Conservation (phyloP, 2,888 invertebrate genomes). For the Cryptocephalus primarius region DNA sequence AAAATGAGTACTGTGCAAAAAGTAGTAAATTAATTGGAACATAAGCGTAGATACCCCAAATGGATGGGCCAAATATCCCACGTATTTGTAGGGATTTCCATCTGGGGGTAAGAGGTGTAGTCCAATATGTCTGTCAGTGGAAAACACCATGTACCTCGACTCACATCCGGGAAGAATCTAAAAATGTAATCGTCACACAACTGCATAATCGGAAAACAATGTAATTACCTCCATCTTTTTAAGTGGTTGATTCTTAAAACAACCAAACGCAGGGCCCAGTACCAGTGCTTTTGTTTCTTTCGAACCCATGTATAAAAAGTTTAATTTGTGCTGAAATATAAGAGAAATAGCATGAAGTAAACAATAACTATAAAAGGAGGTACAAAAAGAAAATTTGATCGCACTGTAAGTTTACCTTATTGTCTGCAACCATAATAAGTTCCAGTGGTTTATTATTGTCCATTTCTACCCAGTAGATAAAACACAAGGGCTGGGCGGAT, state of each 20-base stretch:
- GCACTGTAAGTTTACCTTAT: slow-evolving; percentile 39
- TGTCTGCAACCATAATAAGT: slow-evolving; percentile 47
- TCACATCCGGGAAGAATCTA: slow-evolving; percentile 33
- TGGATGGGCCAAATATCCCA: slow-evolving; percentile 55
- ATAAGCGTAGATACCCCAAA: slow-evolving; percentile 38
- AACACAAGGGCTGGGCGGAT: slow-evolving; percentile 45
- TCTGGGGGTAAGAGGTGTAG: slow-evolving; percentile 58
- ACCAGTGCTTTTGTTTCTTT: slow-evolving; percentile 55
- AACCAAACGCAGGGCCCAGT: slow-evolving; percentile 57
- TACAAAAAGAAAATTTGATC: no score
- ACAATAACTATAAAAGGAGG: background rate
- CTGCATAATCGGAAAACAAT: background rate
- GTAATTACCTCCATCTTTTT: slow-evolving; percentile 33
- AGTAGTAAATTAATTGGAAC: no score
- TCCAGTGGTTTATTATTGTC: slow-evolving; percentile 10
- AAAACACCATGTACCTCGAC: slow-evolving; percentile 47
- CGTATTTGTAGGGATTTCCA: slow-evolving; percentile 62
- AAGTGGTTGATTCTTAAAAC: slow-evolving; percentile 40
- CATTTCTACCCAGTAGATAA: slow-evolving; percentile 16
- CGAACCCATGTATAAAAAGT: slow-evolving; percentile 50
- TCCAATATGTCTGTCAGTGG: slow-evolving; percentile 54
- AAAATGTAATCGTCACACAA: slow-evolving; percentile 6
- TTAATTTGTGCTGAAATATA: slow-evolving; percentile 52
- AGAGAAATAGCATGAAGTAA: background rate
- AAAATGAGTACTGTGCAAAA: no score